These are phyloP conservation scores for sheep (Ovis aries) DNA, from an alignment of 2,113 vertebrate species.

Conservation along the genomic window DNA sequence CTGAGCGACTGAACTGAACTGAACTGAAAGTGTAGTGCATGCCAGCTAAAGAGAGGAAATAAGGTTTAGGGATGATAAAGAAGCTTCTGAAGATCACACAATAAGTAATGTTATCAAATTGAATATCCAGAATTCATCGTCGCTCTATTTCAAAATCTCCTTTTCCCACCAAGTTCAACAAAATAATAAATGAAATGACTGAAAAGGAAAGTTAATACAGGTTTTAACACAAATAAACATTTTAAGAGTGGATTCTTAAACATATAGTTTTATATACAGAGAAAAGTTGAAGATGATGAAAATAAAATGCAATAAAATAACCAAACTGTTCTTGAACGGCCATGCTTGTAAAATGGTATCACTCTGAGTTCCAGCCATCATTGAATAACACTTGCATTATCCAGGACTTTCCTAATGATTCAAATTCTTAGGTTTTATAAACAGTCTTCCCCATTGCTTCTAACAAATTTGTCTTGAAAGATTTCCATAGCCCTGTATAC, in stretches of 20 bases:
- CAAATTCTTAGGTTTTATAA: conserved; percentile 53
- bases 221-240: not conserved
- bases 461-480: conserved; percentile 64
- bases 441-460: not conserved
- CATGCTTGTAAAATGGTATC: not conserved
- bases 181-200: not conserved
- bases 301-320: not conserved
- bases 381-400: not conserved
- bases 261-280: not conserved
- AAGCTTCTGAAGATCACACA: not conserved
- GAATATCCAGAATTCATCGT: not conserved
- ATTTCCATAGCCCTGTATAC: conserved; percentile 40
- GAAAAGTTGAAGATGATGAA: not conserved
- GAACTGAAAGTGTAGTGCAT: not conserved
- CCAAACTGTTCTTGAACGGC: not conserved
- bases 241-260: not conserved
- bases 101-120: not conserved
- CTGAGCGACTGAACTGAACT: too few relatives aligned
- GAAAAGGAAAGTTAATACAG: not conserved
- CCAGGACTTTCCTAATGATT: conserved; percentile 20
- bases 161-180: not conserved
- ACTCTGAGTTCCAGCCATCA: not conserved
- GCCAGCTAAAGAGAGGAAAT: not conserved
- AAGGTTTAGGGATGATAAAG: not conserved
- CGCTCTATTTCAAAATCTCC: not conserved